Evolutionary conservation across 2,888 invertebrate species (phyloP), one percentile per base, ranked within the genome.

Genomic region (Phasia obesa): DNA sequence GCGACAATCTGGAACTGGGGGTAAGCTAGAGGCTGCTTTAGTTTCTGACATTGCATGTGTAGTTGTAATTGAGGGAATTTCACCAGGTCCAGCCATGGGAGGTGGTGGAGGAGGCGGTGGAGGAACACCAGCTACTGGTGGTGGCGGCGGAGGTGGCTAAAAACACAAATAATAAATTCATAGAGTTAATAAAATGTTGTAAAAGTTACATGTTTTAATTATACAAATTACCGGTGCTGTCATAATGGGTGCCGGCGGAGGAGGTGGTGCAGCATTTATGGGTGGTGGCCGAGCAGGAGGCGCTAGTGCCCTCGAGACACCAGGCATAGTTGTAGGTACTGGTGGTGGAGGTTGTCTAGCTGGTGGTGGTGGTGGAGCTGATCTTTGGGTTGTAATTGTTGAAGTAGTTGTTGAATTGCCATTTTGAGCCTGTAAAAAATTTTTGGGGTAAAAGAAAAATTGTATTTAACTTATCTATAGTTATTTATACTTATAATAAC

Each of bases 341-440:
- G 94, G 94, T 7, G 94, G 94, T 49, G 93, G 93, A 53, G 93
- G 93, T 78, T 92, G 91, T 87, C 93, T 90, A 44, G 92, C 92
- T 84, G 93, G 93, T 51, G 93, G 93, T 38, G 79, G 92, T 53
- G 90, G 90, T 51, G 91, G 90, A 31, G 91, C 90, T 27, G 86
- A 87, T 87, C 90, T 89, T 88, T 90, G 90, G 86, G 83, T 85
- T 73, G 76, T 65, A 44, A 85, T 51, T 62, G 81, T 60, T 64
- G 67, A 38, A 55, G 53, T 42, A 70, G 15, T 84, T 23, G 87
- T 47, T 49, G 81, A 60, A 55, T 83, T 88, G 76, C 90, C 91
- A 87, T 90, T 90, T 81, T 88, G 88, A 69, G 87, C 73, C 88
- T 89, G 47, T 5, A 76, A 9, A 60, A 27, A 42, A n/a, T 11